Evolutionary conservation across 1,140 invertebrate species (phyloP), one percentile per base, ranked within the genome.

Genomic region (Caenorhabditis elegans): DNA sequence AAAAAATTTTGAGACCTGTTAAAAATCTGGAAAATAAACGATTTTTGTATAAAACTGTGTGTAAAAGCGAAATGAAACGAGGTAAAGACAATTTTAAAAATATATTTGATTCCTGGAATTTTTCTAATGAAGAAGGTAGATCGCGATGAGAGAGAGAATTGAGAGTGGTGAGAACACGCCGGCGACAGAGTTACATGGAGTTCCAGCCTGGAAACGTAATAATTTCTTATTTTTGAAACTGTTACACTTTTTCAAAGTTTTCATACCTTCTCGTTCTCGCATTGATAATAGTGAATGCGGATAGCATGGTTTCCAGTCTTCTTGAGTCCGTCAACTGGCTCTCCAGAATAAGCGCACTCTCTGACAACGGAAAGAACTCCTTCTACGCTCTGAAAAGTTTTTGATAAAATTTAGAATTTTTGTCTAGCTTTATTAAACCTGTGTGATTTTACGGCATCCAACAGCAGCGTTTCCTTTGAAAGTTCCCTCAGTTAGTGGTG

Each of bases 221-320:
- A 0, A n/a, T n/a, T n/a, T n/a, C n/a, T n/a, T n/a, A n/a, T n/a
- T n/a, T n/a, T n/a, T n/a, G n/a, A n/a, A n/a, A n/a, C n/a, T n/a
- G n/a, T n/a, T n/a, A n/a, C n/a, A n/a, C n/a, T n/a, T n/a, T n/a
- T n/a, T n/a, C n/a, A n/a, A n/a, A n/a, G n/a, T n/a, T n/a, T n/a
- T n/a, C n/a, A n/a, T 36, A 79, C 78, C 60, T 76, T 19, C 53
- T 81, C 65, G 51, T 85, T 85, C 19, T 84, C 36, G 31, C 85
- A 86, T 60, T 86, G 85, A 77, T 86, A 86, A 26, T 84, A 86
- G 49, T 79, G 78, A 31, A 83, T 43, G 15, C 36, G 53, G 24
- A 86, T 76, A 46, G 77, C 85, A 46, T 83, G 84, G 77, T 85
- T 86, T 49, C 85, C 85, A 55, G 84, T 85, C 39, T 85, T 85